Evolutionary conservation across 2,113 vertebrate genomes (phyloP).

Genomic region (Tympanuchus pallidicinctus): DNA sequence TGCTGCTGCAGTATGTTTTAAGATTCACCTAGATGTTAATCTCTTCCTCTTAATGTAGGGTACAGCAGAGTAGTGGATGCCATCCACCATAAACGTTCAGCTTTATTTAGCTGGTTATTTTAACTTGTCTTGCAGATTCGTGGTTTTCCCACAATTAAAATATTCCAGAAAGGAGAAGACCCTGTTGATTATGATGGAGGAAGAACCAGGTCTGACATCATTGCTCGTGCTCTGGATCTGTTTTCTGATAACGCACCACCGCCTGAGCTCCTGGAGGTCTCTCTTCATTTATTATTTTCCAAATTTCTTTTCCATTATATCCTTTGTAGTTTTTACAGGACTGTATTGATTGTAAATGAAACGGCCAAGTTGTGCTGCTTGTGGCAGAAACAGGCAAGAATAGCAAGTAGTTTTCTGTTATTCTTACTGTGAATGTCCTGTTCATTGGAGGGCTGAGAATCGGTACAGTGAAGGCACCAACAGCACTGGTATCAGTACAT

Average conservation of each 20-base stretch:
- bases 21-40: not conserved
- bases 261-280: conserved; percentile 91
- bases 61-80: not conserved
- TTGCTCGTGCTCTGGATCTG: conserved; percentile 88
- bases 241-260: conserved; percentile 91
- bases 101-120: not conserved
- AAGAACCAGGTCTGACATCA: conserved; percentile 87
- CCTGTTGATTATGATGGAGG: conserved; percentile 93
- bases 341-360: not conserved
- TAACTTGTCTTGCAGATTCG: conserved; percentile 81
- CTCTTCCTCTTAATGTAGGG: not conserved
- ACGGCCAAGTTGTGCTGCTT: not conserved
- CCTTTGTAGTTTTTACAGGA: not conserved
- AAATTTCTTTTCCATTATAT: not conserved
- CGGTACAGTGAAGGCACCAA: not conserved
- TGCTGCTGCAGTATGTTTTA: not conserved
- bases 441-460: not conserved
- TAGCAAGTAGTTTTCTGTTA: not conserved
- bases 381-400: not conserved
- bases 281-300: not conserved
- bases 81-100: not conserved
- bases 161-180: conserved; percentile 95
- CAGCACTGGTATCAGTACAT: not conserved
- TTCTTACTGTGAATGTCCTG: not conserved
- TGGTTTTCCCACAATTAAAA: conserved; percentile 96